Evolutionary conservation across 2,797 vertebrate species (phyloP).

Genomic region (Gallirallus australis): DNA sequence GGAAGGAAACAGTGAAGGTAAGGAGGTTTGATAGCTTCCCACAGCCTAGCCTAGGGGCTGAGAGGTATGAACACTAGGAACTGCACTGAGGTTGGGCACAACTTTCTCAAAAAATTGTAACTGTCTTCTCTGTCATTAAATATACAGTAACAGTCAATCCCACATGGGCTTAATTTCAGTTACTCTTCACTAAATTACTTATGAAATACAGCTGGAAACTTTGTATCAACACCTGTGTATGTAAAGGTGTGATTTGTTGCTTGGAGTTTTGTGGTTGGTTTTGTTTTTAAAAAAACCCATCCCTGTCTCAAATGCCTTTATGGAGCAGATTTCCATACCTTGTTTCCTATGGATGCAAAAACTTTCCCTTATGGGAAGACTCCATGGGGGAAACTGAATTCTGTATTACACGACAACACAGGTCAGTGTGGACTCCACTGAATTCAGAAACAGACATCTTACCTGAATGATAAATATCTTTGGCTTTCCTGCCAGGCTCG

Average conservation of each 20-base stretch:
- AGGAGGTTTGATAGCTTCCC: not conserved
- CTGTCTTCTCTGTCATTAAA: not conserved
- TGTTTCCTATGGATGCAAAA: not conserved
- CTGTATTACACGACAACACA: not conserved
- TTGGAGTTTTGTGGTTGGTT: too few relatives aligned
- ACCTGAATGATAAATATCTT: slow-evolving; percentile 98
- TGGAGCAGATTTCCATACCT: not conserved
- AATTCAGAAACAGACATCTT: slow-evolving; percentile 38
- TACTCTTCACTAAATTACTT: not conserved
- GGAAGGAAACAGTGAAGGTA: not conserved
- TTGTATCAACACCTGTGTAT: not conserved
- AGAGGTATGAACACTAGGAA: not conserved
- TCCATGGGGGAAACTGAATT: not conserved
- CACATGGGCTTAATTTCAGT: not conserved
- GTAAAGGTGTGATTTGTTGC: not conserved
- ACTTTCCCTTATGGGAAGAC: not conserved
- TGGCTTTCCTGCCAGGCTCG: slow-evolving; percentile 91
- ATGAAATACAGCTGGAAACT: not conserved
- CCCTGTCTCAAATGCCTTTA: not conserved
- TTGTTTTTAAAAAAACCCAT: not conserved
- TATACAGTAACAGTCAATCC: not conserved
- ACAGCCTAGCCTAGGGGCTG: not conserved
- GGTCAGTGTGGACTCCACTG: not conserved
- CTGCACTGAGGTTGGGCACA: not conserved
- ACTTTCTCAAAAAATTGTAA: not conserved